These are phyloP conservation scores for Lucinisca nassula DNA, from an alignment of 2,888 invertebrate genomes.

Conservation along the genomic window DNA sequence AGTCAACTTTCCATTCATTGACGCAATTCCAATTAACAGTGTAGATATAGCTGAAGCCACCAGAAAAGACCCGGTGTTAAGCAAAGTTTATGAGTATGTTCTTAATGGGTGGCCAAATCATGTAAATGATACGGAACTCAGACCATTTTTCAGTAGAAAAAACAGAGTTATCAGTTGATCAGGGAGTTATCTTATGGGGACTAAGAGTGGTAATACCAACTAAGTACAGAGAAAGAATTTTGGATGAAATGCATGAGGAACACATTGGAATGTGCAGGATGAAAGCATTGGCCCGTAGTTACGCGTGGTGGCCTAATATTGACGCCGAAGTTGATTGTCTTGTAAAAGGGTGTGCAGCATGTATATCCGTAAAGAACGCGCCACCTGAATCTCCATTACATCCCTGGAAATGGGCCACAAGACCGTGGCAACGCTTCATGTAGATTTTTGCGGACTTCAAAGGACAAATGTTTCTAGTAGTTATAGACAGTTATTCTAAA, in stretches of 20 bases:
- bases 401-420: constrained; percentile 76
- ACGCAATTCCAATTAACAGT: no score
- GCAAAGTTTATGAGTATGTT: constrained; percentile 22
- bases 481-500: no score
- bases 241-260: constrained; percentile 41
- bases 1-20: background rate
- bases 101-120: constrained; percentile 20
- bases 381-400: constrained; percentile 68
- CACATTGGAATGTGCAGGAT: constrained; percentile 69
- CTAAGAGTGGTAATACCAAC: background rate
- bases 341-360: constrained; percentile 50
- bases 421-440: constrained; percentile 68
- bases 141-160: no score
- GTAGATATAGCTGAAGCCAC: no score
- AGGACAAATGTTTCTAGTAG: no score
- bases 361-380: constrained; percentile 54
- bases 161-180: no score
- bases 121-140: no score
- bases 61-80: constrained; percentile 21
- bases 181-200: no score
- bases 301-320: constrained; percentile 73
- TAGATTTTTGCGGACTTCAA: no score
- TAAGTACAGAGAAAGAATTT: background rate
- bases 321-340: constrained; percentile 52
- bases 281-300: constrained; percentile 68